Evolutionary conservation across 2,797 vertebrate species (phyloP).

Genomic region (Microtus californicus): DNA sequence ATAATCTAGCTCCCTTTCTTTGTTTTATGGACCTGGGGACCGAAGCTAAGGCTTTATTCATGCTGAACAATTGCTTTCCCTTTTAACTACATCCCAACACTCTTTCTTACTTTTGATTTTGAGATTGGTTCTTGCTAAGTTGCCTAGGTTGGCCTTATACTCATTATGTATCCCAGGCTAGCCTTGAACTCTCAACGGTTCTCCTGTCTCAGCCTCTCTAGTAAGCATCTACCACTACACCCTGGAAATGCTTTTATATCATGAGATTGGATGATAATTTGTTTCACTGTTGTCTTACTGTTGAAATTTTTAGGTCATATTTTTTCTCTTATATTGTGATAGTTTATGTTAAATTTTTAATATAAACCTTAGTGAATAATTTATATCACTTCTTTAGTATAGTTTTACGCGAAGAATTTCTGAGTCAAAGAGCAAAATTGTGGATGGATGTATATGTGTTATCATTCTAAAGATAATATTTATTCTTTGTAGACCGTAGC

Average conservation of each 20-base stretch:
- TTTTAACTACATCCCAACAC: too few species aligned
- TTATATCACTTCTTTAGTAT: constrained; percentile 24
- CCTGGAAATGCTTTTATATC: not conserved
- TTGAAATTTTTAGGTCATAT: not conserved
- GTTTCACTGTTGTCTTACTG: not conserved
- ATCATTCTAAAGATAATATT: not conserved
- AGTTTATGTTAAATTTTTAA: not conserved
- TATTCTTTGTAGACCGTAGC: constrained; percentile 42
- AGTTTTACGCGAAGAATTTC: constrained; percentile 26
- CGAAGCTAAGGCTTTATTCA: not conserved
- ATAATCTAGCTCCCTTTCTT: not conserved
- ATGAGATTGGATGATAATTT: not conserved
- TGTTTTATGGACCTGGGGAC: not conserved
- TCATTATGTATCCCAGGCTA: not conserved
- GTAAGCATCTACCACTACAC: not conserved
- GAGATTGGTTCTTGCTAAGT: not conserved
- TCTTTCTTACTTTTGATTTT: not conserved
- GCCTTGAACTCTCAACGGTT: not conserved
- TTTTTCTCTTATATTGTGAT: not conserved
- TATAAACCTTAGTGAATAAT: not conserved
- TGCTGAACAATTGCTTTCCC: not conserved
- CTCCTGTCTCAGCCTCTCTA: not conserved
- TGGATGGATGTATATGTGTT: not conserved
- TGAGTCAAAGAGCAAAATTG: constrained; percentile 5
- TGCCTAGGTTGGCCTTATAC: not conserved